Percentiles rank a stretch among this genome's conserved stretches.
Evolutionary conservation across 2,113 vertebrate species (phyloP).

Genomic region (Zosterops japonicus): DNA sequence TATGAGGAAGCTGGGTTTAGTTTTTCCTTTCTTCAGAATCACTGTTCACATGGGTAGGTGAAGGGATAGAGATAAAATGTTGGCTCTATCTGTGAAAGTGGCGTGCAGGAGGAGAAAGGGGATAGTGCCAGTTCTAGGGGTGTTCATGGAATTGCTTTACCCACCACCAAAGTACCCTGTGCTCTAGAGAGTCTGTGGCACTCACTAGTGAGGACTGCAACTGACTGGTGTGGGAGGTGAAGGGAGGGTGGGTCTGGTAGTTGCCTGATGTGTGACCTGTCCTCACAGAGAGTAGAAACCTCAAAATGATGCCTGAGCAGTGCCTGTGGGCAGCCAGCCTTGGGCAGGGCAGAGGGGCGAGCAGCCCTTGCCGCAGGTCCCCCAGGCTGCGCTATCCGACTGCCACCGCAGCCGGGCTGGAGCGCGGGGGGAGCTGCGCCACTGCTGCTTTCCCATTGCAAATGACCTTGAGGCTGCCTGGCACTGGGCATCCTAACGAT

Average conservation of each 20-base stretch:
- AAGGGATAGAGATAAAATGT: not conserved
- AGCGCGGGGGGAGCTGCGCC: not conserved
- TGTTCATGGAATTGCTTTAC: not conserved
- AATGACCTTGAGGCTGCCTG: constrained; percentile 70
- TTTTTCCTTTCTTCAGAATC: not conserved
- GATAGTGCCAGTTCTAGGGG: not conserved
- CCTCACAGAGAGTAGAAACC: not conserved
- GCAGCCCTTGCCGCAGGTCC: not conserved
- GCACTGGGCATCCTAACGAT: not conserved
- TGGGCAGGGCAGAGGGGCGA: not conserved
- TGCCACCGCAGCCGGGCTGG: not conserved
- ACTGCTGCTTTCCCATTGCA: constrained; percentile 27
- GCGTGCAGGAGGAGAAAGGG: not conserved
- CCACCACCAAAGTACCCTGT: rapidly evolving
- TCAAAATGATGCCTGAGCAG: rapidly evolving
- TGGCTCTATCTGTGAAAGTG: not conserved
- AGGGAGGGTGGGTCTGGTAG: not conserved
- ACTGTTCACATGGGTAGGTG: not conserved
- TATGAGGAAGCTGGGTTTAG: not conserved
- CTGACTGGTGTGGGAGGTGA: rapidly evolving
- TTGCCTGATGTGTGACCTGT: not conserved
- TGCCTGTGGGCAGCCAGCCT: not conserved
- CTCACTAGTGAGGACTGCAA: rapidly evolving
- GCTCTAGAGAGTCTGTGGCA: not conserved
- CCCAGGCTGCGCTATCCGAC: not conserved